Conservation (phyloP, 2,888 invertebrate species). For the Cosmia pyralina region DNA sequence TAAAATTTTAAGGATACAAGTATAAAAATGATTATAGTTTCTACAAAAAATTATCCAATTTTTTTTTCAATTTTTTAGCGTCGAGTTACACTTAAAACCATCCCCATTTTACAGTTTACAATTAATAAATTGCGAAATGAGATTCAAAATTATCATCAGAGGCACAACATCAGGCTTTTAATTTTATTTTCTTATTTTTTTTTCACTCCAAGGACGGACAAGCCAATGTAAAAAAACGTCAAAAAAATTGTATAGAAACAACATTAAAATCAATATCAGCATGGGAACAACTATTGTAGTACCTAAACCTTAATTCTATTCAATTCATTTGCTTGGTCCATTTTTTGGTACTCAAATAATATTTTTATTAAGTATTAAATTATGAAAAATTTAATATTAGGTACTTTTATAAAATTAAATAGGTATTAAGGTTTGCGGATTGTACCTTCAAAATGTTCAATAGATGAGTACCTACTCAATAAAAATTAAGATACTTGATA, state of each 20-base stretch:
- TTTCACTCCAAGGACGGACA: slow-evolving; percentile 85
- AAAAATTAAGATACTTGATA: neutral
- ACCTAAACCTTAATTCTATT: slow-evolving; percentile 55
- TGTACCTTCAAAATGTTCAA: neutral
- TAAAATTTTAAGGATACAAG: neutral
- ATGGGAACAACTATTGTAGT: slow-evolving; percentile 52
- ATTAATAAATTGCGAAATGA: slow-evolving; percentile 75
- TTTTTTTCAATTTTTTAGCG: neutral
- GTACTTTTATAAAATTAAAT: neutral
- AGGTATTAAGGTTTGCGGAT: neutral
- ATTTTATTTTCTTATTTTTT: slow-evolving; percentile 66
- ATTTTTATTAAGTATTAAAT: neutral
- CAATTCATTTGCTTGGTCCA: slow-evolving; percentile 49
- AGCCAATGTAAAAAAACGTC: slow-evolving; percentile 73
- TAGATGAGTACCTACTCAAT: neutral
- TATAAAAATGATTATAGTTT: neutral
- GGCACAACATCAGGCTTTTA: slow-evolving; percentile 87
- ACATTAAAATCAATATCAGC: slow-evolving; percentile 49
- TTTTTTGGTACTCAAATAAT: slow-evolving; percentile 33
- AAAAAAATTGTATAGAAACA: slow-evolving; percentile 52
- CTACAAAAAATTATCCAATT: neutral
- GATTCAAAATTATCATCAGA: slow-evolving; percentile 79
- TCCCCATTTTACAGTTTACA: slow-evolving; percentile 55
- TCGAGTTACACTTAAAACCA: slow-evolving; percentile 49
- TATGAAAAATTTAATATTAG: neutral